Evolutionary conservation across 1,140 invertebrate genomes (phyloP), one percentile per base, ranked within the genome.

Genomic region (Drosophila nasuta): DNA sequence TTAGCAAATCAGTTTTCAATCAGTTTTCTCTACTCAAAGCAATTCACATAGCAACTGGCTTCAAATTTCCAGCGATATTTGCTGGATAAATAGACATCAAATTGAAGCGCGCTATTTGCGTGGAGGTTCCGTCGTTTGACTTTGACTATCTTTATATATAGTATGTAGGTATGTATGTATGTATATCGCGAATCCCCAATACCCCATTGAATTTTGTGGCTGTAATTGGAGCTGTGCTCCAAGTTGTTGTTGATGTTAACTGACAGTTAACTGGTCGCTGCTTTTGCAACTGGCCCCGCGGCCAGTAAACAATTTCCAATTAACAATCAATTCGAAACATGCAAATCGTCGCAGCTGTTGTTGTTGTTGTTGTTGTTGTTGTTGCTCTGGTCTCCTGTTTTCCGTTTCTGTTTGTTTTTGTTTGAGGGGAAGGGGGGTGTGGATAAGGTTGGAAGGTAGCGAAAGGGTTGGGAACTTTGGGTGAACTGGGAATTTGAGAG

Each of bases 231-330:
- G 41, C 35, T 58, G 13, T 30, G 20, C 20, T 20, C 20, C 20
- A 20, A 13, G 30, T 54, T 5, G 51, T 7, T 4, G 13, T 33
- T 17, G 11, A 5, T 51, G 58, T 25, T 48, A 60, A 28, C 41
- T 54, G 38, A 30, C 51, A 30, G 49, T 66, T 66, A 66, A 66
- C 62, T 58, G 56, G 56, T 59, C 35, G 54, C 28, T 11, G 13
- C 20, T 13, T 13, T 28, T 38, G 30, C 25, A 15, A 57, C 67
- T 41, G 11, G 67, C 30, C 67, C 51, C 15, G 67, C 30, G 65
- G 71, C 38, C 17, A 45, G 71, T 69, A 69, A 74, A 74, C 71
- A 74, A 20, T 57, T 69, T 74, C 43, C 71, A 69, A 74, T 74
- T 74, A 74, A 57, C 71, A 74, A 74, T 74, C 64, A 57, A 68